Conservation (phyloP, 2,888 invertebrate genomes). For the Xanthia icteritia region DNA sequence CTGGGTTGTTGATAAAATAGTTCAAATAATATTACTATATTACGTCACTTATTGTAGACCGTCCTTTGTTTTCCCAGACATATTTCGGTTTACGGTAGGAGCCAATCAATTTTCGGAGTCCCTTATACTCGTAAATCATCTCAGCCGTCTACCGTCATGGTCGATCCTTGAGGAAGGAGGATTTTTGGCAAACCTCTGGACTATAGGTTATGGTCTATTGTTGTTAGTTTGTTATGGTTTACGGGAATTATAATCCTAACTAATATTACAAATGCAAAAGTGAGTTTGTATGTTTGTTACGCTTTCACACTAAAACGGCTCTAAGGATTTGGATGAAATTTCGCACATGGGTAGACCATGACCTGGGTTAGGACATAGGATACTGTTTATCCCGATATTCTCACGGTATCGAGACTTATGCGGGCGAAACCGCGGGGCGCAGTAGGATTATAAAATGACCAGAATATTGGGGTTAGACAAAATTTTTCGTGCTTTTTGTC, state of each 20-base stretch:
- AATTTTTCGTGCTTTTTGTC: too few relatives aligned
- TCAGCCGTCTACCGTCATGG: conserved; percentile 73
- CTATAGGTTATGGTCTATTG: conserved; percentile 67
- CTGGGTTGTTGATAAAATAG: conserved; percentile 67
- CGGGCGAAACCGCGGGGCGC: too few relatives aligned
- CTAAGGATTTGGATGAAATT: too few relatives aligned
- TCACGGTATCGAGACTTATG: too few relatives aligned
- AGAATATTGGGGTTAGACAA: too few relatives aligned
- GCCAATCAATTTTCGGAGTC: conserved; percentile 85
- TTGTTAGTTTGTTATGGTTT: conserved; percentile 50
- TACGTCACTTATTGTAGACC: conserved; percentile 60
- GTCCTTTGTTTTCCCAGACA: conserved; percentile 78
- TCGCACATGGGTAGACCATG: too few relatives aligned
- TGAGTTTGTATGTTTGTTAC: too few relatives aligned
- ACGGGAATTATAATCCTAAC: conserved; percentile 22
- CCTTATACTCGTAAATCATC: conserved; percentile 84
- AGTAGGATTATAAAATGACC: too few relatives aligned
- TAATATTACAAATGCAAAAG: too few relatives aligned
- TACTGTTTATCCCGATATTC: too few relatives aligned
- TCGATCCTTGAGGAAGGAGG: conserved; percentile 71
- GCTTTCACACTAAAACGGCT: too few relatives aligned
- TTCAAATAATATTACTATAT: conserved; percentile 63
- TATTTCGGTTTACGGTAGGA: conserved; percentile 77
- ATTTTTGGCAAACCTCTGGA: conserved; percentile 75
- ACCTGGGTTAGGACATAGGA: too few relatives aligned